Percentiles rank a stretch among this genome's conserved stretches.
Evolutionary conservation across 1,140 invertebrate genomes (phyloP).

Genomic region (Micrasema longulum): DNA sequence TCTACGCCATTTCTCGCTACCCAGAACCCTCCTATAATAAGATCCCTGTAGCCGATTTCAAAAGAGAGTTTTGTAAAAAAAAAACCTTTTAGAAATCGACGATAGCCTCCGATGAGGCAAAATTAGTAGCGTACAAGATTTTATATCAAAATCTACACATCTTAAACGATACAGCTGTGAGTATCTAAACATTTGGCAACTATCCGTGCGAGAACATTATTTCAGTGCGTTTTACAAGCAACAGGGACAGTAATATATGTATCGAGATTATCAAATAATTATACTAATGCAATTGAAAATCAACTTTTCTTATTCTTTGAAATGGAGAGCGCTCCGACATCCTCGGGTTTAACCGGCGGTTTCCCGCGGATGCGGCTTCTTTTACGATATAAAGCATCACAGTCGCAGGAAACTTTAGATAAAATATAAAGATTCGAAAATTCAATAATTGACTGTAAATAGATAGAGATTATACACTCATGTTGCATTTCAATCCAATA

Average conservation of each 20-base stretch:
- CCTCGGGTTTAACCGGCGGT: no score
- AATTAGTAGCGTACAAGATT: conserved; percentile 12
- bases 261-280: neutral
- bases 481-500: no score
- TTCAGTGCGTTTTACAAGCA: neutral
- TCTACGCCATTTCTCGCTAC: no score
- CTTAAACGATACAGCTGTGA: conserved; percentile 2
- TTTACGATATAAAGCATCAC: no score
- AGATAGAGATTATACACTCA: no score
- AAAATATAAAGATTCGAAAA: no score
- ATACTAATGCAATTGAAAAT: neutral
- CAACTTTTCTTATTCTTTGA: neutral
- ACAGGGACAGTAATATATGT: neutral
- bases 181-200: neutral
- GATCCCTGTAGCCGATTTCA: conserved; percentile 26
- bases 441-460: no score
- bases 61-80: no score
- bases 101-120: neutral
- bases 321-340: no score
- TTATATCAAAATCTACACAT: conserved; percentile 22
- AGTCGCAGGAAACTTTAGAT: no score
- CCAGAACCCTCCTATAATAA: no score
- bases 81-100: neutral
- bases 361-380: no score
- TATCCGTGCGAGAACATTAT: neutral